A percentile compares a stretch with the other conserved stretches of the same genome.
Evolutionary conservation across 2,888 invertebrate species (phyloP).

Genomic region (Lepeophtheirus nordmannii): DNA sequence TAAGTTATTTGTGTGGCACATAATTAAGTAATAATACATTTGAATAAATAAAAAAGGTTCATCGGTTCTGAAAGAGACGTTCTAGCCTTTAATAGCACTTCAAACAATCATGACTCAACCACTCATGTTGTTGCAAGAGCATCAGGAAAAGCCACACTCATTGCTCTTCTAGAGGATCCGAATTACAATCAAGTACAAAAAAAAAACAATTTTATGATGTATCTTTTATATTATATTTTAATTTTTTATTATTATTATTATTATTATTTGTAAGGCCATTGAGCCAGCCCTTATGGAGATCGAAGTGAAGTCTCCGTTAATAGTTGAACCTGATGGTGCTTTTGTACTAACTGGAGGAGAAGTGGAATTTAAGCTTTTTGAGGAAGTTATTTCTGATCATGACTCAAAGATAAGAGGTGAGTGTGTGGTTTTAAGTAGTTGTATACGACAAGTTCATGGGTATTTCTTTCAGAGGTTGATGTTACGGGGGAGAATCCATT

Average conservation of each 20-base stretch:
- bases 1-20: too few relatives aligned
- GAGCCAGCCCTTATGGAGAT: constrained; percentile 10
- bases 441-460: neutral
- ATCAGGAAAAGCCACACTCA: constrained; percentile 11
- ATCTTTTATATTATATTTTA: neutral
- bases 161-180: constrained; percentile 2
- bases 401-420: neutral
- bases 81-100: neutral
- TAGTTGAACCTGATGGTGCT: constrained; percentile 10
- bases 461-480: neutral
- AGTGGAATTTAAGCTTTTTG: constrained; percentile 1
- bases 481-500: neutral
- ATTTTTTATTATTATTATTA: neutral
- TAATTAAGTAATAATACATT: too few relatives aligned
- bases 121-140: neutral
- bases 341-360: constrained; percentile 6
- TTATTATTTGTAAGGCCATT: neutral
- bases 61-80: constrained; percentile 17
- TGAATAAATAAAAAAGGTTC: neutral
- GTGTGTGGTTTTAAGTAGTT: too few relatives aligned
- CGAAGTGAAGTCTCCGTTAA: neutral
- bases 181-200: constrained; percentile 15
- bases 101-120: neutral
- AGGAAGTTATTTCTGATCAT: neutral
- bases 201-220: neutral